These are phyloP conservation scores for Spinibarbus caldwelli DNA, from an alignment of 2,797 vertebrate species.

Conservation along the genomic window DNA sequence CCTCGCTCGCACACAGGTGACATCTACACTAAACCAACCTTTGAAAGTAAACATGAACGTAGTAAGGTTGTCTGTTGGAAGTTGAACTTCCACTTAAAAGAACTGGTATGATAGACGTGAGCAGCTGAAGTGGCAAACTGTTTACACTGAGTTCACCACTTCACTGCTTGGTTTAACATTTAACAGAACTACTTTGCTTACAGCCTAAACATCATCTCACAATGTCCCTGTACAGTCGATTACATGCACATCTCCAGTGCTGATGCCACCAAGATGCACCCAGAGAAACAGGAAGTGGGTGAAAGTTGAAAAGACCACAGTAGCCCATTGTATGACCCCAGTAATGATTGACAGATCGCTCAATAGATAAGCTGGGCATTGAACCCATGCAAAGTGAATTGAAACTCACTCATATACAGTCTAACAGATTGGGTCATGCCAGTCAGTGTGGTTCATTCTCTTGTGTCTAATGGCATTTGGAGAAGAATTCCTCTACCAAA, in stretches of 20 bases:
- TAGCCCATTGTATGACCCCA: slow-evolving; percentile 25
- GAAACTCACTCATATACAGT: slow-evolving; percentile 25
- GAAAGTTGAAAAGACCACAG: slow-evolving; percentile 63
- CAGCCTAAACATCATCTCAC: slow-evolving; percentile 2
- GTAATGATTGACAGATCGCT: slow-evolving; percentile 71
- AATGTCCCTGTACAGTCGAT: background rate
- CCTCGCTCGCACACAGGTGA: background rate
- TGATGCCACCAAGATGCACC: slow-evolving; percentile 18
- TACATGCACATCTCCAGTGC: slow-evolving; percentile 15
- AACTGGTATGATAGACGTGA: background rate
- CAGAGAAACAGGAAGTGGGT: slow-evolving; percentile 64
- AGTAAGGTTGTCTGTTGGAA: background rate
- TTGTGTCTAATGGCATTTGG: slow-evolving; percentile 40
- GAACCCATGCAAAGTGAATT: slow-evolving; percentile 44
- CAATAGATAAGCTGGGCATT: slow-evolving; percentile 52
- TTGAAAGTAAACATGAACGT: slow-evolving; percentile 31
- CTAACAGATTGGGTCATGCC: slow-evolving; percentile 21
- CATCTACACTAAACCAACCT: slow-evolving; percentile 33
- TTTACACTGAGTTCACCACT: slow-evolving; percentile 1
- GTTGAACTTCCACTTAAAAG: slow-evolving; percentile 11
- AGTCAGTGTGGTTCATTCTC: slow-evolving; percentile 36
- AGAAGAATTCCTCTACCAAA: slow-evolving; percentile 52
- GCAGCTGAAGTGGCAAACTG: background rate
- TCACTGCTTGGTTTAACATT: background rate
- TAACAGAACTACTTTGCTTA: background rate